Percentiles rank a stretch among this genome's conserved stretches.
Conservation (phyloP, 2,888 invertebrate genomes). For the Torymus aiolomorphi region DNA sequence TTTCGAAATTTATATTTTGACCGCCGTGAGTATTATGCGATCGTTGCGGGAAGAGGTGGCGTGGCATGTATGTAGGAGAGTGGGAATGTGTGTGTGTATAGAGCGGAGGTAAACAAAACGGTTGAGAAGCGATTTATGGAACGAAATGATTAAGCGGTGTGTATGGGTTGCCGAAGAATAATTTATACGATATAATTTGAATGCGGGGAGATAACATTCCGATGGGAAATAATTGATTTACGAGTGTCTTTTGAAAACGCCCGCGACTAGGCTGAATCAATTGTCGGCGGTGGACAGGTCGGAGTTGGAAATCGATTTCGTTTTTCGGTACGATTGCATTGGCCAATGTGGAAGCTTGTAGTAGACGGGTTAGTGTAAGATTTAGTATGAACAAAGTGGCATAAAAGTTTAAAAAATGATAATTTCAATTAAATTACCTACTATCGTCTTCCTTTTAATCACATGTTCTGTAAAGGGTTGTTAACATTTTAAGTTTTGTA, state of each 20-base stretch:
- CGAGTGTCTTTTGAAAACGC: not conserved
- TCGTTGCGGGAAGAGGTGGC: slow-evolving; percentile 4
- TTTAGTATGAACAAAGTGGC: too few relatives aligned
- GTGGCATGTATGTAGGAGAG: not conserved
- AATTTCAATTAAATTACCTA: too few relatives aligned
- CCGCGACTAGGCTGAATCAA: not conserved
- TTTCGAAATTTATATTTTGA: slow-evolving; percentile 39
- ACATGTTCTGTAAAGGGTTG: too few relatives aligned
- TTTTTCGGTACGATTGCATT: too few relatives aligned
- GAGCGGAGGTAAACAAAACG: slow-evolving; percentile 27
- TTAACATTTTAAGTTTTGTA: too few relatives aligned
- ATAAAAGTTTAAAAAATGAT: too few relatives aligned
- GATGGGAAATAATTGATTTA: slow-evolving; percentile 35
- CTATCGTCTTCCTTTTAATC: too few relatives aligned
- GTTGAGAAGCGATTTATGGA: slow-evolving; percentile 40
- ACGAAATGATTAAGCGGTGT: slow-evolving; percentile 48
- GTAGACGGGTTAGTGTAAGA: too few relatives aligned
- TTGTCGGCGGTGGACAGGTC: too few relatives aligned
- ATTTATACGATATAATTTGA: slow-evolving; percentile 35
- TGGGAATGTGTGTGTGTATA: too few relatives aligned
- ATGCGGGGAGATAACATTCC: not conserved
- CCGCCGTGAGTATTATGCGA: slow-evolving; percentile 16
- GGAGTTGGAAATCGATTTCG: too few relatives aligned
- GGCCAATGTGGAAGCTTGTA: too few relatives aligned
- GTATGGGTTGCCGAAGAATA: slow-evolving; percentile 29